These are phyloP conservation scores for Melipona beecheii DNA, from an alignment of 2,888 invertebrate species.

Conservation along the genomic window DNA sequence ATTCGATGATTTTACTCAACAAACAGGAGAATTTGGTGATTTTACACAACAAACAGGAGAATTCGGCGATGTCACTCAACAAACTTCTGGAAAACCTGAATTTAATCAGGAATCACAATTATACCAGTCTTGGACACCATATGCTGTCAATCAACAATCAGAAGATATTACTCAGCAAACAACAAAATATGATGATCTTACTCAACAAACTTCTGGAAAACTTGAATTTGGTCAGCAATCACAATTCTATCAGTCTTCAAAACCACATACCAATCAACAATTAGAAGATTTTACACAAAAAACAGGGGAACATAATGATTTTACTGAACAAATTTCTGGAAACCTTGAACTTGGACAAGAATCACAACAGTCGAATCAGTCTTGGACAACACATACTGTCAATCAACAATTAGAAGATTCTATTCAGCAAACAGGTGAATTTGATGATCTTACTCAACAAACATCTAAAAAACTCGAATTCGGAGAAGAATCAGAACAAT, in stretches of 20 bases:
- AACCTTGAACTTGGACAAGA: conserved; percentile 49
- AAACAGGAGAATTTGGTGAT: conserved; percentile 56
- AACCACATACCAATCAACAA: conserved; percentile 30
- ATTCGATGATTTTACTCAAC: conserved; percentile 60
- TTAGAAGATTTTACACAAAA: conserved; percentile 36
- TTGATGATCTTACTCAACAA: conserved; percentile 48
- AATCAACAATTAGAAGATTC: conserved; percentile 44
- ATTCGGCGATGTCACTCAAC: conserved; percentile 61
- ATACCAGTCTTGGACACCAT: conserved; percentile 20
- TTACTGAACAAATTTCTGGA: conserved; percentile 65
- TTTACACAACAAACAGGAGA: conserved; percentile 56
- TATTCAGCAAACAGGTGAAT: conserved; percentile 48
- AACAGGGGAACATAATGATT: conserved; percentile 35
- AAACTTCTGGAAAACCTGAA: conserved; percentile 62
- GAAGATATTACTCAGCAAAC: conserved; percentile 52
- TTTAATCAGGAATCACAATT: conserved; percentile 19
- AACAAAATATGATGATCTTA: conserved; percentile 48
- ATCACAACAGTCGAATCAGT: conserved; percentile 6
- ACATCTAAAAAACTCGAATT: conserved; percentile 18
- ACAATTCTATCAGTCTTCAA: conserved; percentile 41
- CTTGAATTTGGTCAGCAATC: conserved; percentile 33
- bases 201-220: conserved; percentile 13
- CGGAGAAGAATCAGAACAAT: conserved; percentile 23
- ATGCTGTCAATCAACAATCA: conserved; percentile 15
- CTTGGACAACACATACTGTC: conserved; percentile 3